Base-by-base conservation (phyloP, 2,888 invertebrate species). In the Idaea biselata region DNA sequence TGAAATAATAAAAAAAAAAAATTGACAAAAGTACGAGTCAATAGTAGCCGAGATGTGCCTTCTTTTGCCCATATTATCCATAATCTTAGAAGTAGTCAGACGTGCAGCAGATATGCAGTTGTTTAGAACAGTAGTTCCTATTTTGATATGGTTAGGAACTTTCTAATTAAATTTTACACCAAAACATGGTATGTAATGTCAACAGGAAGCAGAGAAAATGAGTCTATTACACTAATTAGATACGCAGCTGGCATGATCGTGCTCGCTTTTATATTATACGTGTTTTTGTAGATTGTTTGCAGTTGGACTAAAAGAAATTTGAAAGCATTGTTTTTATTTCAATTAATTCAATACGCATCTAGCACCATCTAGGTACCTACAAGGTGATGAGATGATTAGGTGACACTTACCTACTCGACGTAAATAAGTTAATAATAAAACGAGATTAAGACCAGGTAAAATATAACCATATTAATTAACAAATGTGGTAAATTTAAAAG, bases 181-280 rank as follows among this genome's bases (percentile, higher is more conserved):
- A 58, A 44, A 61, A 66, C 67, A 65, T 64, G n/a, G 60, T 57
- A 33, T 61, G 60, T 58, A 69, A 63, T 63, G 68, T 68, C 63
- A 65, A 69, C 79, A 78, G 82, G 81, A 82, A 81, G 76, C 77
- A 72, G 68, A 76, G 71, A 68, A 76, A 81, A 82, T 82, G 79
- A 83, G 76, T 71, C 77, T 77, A 86, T 85, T 86, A 85, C 65
- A 72, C 78, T 85, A 86, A 86, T 86, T 85, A 84, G 80, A 67
- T 71, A 76, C 78, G 76, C 84, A 81, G 81, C 82, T 81, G 80
- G 70, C 67, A 44, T 44, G 44, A 44, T 44, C 44, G 44, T 7
- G 44, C 44, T 44, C 44, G 8, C 14, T 44, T 44, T 44, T 44
- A 11, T 8, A 44, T 44, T 44, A 44, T 44, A 8, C 44, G 44